Percentiles rank a stretch among this genome's conserved stretches.
Evolutionary conservation across 2,113 vertebrate species (phyloP).

Genomic region (Plectropomus leopardus): DNA sequence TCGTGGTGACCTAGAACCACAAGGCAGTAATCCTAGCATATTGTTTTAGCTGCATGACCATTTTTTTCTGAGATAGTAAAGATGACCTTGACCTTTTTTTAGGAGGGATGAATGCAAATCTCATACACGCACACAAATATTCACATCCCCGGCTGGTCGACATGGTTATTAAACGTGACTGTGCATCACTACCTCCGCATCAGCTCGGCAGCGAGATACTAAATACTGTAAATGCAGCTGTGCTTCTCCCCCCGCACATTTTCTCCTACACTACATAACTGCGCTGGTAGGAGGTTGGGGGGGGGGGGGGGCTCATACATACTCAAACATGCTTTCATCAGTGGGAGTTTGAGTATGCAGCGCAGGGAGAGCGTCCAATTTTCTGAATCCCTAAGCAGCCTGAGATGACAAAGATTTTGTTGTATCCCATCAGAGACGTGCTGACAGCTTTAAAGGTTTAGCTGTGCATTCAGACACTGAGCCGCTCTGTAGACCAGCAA

Average conservation of each 20-base stretch:
- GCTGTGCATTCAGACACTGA: constrained; percentile 34
- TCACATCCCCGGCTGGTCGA: not conserved
- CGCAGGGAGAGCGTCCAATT: not conserved
- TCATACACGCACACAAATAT: not conserved
- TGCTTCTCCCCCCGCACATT: not conserved
- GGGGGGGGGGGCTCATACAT: not conserved
- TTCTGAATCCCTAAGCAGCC: constrained; percentile 25
- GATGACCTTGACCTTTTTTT: too few relatives aligned
- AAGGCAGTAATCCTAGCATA: too few relatives aligned
- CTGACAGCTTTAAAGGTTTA: constrained; percentile 41
- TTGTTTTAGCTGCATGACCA: too few relatives aligned
- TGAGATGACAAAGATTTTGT: constrained; percentile 40
- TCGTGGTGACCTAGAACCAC: too few relatives aligned
- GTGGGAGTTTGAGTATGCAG: constrained; percentile 44
- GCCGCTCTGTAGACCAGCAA: constrained; percentile 4
- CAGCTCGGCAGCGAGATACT: too few relatives aligned
- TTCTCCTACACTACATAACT: constrained; percentile 35
- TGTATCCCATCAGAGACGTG: constrained; percentile 37
- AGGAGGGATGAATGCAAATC: not conserved
- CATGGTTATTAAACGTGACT: not conserved
- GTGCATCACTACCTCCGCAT: not conserved
- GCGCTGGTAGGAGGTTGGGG: not conserved
- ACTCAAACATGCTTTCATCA: constrained; percentile 7
- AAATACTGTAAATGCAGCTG: not conserved
- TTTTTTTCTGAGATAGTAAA: too few relatives aligned